These are phyloP conservation scores for Cheilosia impressa DNA, from an alignment of 2,888 invertebrate genomes.

Conservation along the genomic window DNA sequence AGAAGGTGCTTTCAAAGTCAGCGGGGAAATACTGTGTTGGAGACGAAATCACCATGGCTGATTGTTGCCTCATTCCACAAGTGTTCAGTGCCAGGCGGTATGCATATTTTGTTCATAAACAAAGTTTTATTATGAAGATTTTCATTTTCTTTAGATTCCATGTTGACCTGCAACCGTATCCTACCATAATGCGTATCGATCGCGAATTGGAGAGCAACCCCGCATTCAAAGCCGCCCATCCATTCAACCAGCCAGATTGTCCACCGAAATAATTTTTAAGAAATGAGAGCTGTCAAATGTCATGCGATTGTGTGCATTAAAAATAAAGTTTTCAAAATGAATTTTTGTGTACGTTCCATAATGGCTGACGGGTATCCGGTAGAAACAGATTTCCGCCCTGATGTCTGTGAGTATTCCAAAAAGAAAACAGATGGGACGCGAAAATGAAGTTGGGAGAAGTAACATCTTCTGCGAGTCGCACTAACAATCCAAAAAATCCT, in stretches of 20 bases:
- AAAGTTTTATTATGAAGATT: background rate
- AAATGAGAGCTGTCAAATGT: too few relatives aligned
- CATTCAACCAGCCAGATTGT: slow-evolving; percentile 96
- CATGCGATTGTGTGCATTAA: too few relatives aligned
- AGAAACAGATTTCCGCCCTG: too few relatives aligned
- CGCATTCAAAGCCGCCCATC: slow-evolving; percentile 95
- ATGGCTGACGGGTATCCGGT: too few relatives aligned
- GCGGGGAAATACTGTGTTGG: slow-evolving; percentile 97
- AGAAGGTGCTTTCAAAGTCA: slow-evolving; percentile 91
- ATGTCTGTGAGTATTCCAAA: too few relatives aligned
- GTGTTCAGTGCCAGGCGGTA: slow-evolving; percentile 96
- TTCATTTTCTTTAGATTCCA: slow-evolving; percentile 88
- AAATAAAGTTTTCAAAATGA: too few relatives aligned
- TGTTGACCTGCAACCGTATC: slow-evolving; percentile 95
- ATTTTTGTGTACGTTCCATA: too few relatives aligned
- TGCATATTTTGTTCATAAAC: background rate
- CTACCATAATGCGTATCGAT: slow-evolving; percentile 94
- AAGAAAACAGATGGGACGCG: too few relatives aligned
- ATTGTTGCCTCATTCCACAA: slow-evolving; percentile 97
- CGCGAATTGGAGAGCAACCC: slow-evolving; percentile 93
- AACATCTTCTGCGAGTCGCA: too few relatives aligned
- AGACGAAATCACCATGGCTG: slow-evolving; percentile 96
- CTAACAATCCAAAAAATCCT: too few relatives aligned
- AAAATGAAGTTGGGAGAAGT: too few relatives aligned
- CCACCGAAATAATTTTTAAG: slow-evolving; percentile 88